These are phyloP conservation scores for Polymixis flavicincta DNA, from an alignment of 2,888 invertebrate genomes.

Conservation along the genomic window DNA sequence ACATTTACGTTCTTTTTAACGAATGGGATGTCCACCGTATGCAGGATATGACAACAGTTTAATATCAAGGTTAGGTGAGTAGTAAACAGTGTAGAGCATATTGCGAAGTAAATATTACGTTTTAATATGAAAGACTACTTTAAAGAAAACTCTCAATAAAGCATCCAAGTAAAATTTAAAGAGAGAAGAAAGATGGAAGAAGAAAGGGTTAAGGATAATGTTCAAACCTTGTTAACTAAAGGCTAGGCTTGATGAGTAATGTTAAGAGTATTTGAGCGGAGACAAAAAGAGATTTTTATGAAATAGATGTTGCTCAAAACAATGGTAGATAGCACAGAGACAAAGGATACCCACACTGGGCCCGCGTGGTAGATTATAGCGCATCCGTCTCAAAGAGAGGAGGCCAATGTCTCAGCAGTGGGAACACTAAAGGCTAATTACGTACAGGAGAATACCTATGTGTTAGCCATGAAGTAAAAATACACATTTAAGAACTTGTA, in stretches of 20 bases:
- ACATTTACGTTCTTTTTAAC: slow-evolving; percentile 18
- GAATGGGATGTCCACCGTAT: not conserved
- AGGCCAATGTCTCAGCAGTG: too few species aligned
- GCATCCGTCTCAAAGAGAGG: too few species aligned
- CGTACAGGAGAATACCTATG: not conserved
- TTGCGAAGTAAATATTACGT: not conserved
- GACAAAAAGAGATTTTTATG: not conserved
- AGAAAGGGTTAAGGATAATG: not conserved
- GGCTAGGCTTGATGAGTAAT: not conserved
- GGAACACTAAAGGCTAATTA: too few species aligned
- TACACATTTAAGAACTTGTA: not conserved
- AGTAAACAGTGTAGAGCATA: not conserved
- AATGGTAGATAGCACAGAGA: not conserved
- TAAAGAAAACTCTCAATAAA: not conserved
- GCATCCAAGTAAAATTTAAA: not conserved
- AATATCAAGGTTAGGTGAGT: slow-evolving; percentile 4
- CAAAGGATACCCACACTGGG: not conserved
- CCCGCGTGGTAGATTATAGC: too few species aligned
- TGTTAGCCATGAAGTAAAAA: not conserved
- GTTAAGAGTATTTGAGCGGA: not conserved
- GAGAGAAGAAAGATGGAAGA: not conserved
- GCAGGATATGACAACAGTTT: slow-evolving; percentile 37
- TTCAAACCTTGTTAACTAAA: not conserved
- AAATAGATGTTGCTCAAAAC: not conserved
- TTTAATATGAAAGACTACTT: not conserved